A percentile compares a stretch with the other conserved stretches of the same genome.
Evolutionary conservation across 2,113 vertebrate species (phyloP).

Genomic region (Galemys pyrenaicus): DNA sequence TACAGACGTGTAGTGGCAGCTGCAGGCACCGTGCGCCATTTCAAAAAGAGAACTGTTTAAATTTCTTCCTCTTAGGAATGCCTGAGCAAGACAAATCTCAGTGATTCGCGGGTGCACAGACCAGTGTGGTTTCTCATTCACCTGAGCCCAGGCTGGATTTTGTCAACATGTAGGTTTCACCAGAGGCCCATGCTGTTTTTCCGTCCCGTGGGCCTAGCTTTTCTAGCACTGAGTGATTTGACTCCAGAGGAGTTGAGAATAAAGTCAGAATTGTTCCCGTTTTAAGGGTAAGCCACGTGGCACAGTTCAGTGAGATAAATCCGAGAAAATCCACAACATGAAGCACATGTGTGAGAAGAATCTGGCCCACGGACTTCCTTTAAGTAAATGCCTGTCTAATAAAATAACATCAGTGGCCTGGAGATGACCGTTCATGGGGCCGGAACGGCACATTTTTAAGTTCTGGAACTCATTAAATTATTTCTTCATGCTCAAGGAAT

Average conservation of each 20-base stretch:
- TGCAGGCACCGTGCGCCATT: too few relatives aligned
- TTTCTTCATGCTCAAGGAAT: conserved; percentile 76
- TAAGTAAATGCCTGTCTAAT: conserved; percentile 82
- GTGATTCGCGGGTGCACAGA: not conserved
- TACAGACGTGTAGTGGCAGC: not conserved
- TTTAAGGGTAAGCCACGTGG: conserved; percentile 42
- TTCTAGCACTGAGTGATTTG: not conserved
- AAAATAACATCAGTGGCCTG: conserved; percentile 59
- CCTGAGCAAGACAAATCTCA: not conserved
- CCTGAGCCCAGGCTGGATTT: not conserved
- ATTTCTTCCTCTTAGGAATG: not conserved
- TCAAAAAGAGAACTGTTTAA: not conserved
- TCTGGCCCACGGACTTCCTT: conserved; percentile 75
- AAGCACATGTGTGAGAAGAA: conserved; percentile 72
- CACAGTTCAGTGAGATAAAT: conserved; percentile 44
- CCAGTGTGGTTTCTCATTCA: not conserved
- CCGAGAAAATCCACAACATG: conserved; percentile 67
- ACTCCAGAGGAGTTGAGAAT: conserved; percentile 49
- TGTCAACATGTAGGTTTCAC: not conserved
- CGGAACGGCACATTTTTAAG: conserved; percentile 23
- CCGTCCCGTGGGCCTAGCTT: not conserved
- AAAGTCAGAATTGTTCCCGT: conserved; percentile 41
- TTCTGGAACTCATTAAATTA: conserved; percentile 74
- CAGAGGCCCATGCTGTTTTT: not conserved
- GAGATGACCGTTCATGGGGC: conserved; percentile 58